A percentile compares a stretch with the other conserved stretches of the same genome.
Conservation (phyloP, 2,113 vertebrate species). For the Thinocorus orbignyianus region DNA sequence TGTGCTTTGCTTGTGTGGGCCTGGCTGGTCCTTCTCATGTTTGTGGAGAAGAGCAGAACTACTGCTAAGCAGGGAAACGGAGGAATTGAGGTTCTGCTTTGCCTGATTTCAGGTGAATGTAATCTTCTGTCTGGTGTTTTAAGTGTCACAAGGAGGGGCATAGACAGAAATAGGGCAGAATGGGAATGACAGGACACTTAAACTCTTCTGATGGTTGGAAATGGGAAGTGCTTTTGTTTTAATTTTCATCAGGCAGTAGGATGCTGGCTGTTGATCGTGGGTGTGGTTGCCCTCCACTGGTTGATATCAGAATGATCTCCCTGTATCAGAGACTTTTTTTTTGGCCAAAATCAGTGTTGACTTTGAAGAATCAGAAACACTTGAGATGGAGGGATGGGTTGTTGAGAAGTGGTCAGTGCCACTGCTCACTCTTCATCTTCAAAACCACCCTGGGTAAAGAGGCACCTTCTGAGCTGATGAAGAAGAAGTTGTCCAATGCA, state of each 20-base stretch:
- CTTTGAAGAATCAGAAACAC: not conserved
- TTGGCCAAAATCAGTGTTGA: not conserved
- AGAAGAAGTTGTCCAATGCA: not conserved
- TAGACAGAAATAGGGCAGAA: not conserved
- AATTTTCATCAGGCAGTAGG: not conserved
- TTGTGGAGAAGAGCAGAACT: not conserved
- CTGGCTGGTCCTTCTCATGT: not conserved
- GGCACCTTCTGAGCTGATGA: not conserved
- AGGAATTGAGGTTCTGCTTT: not conserved
- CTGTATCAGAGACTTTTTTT: not conserved
- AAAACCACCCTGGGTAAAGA: not conserved
- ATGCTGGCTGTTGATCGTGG: not conserved
- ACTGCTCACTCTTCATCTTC: not conserved
- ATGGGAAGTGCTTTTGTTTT: not conserved
- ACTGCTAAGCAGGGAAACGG: not conserved
- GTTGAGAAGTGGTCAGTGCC: not conserved
- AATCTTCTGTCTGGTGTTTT: not conserved
- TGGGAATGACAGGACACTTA: not conserved
- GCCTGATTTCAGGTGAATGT: not conserved
- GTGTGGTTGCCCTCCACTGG: constrained; percentile 52
- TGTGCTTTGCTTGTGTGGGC: not conserved
- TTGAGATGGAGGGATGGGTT: not conserved
- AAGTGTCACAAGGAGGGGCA: not conserved
- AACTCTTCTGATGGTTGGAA: not conserved
- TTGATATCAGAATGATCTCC: not conserved